phyloP scores from a whole-genome alignment of 2,113 vertebrate genomes.

The Cynocephalus volans region DNA sequence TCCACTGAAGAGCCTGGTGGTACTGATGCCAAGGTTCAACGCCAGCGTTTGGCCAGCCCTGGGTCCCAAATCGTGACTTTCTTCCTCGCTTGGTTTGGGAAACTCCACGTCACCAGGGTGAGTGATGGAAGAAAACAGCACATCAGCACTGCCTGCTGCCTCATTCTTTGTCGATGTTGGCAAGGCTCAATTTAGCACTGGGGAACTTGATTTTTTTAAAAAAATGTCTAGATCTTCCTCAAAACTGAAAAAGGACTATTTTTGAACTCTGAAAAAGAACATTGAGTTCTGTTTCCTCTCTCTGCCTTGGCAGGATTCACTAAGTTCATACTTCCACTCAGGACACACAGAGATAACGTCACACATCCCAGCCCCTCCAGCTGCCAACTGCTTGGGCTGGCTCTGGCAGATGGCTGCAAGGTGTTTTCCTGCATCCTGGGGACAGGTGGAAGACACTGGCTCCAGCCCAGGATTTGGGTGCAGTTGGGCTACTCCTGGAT shows the following conservation, averaged over 20 bases:
- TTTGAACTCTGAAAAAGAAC: constrained; percentile 86
- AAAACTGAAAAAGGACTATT: constrained; percentile 80
- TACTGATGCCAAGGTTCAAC: neutral
- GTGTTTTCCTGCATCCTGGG: neutral
- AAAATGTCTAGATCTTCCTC: constrained; percentile 62
- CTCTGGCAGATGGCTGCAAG: neutral
- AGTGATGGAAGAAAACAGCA: neutral
- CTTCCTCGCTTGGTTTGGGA: neutral
- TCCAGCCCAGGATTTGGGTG: neutral
- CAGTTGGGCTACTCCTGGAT: neutral
- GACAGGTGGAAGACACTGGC: constrained; percentile 1
- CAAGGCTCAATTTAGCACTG: constrained; percentile 63
- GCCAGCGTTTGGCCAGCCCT: neutral
- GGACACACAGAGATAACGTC: constrained; percentile 2
- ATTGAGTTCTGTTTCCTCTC: constrained; percentile 77
- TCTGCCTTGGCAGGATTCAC: constrained; percentile 75
- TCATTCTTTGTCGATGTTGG: constrained; percentile 62
- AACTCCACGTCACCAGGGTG: neutral
- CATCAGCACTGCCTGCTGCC: neutral
- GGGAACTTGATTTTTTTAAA: neutral
- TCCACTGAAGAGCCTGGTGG: neutral
- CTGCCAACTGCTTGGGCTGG: neutral
- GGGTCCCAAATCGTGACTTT: neutral
- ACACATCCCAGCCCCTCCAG: neutral
- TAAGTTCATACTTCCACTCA: constrained; percentile 11